Conservation (phyloP, 2,888 invertebrate species). For the Listrodromus nycthemerus region DNA sequence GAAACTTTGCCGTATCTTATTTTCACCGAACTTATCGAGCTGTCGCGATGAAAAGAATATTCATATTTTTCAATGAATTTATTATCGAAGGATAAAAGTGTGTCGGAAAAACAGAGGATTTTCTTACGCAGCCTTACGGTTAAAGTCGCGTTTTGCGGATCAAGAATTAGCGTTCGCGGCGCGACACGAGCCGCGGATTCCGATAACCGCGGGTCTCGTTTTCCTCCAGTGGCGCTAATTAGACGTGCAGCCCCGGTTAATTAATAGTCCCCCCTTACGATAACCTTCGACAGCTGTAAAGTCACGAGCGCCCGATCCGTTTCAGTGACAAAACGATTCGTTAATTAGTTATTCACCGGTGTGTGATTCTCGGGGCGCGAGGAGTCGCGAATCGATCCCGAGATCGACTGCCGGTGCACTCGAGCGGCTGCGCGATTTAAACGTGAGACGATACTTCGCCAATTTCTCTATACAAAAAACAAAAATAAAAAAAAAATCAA, state of each 20-base stretch:
- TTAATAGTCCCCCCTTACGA: constrained; percentile 51
- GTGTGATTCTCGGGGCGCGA: constrained; percentile 1
- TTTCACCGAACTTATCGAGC: not conserved
- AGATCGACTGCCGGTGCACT: constrained; percentile 12
- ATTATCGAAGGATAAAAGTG: not conserved
- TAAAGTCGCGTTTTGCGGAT: constrained; percentile 8
- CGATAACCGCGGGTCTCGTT: constrained; percentile 23
- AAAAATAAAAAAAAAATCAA: not conserved
- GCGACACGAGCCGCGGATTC: constrained; percentile 20
- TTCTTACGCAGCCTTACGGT: not conserved
- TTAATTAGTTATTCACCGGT: constrained; percentile 68
- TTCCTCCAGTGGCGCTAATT: constrained; percentile 55
- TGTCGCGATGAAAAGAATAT: too few species aligned
- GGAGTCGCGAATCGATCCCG: constrained; percentile 9
- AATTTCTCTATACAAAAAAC: not conserved
- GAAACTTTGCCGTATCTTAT: not conserved
- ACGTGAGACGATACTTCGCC: not conserved
- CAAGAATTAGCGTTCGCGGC: not conserved
- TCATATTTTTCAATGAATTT: not conserved
- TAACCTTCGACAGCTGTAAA: constrained; percentile 49
- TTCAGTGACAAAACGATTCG: constrained; percentile 64
- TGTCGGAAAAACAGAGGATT: not conserved
- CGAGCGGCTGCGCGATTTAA: constrained; percentile 33
- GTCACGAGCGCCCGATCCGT: constrained; percentile 66
- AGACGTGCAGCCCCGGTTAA: constrained; percentile 49